A percentile compares a stretch with the other conserved stretches of the same genome.
phyloP scores from a whole-genome alignment of 2,888 invertebrate species.

The Creontiades dilutus region DNA sequence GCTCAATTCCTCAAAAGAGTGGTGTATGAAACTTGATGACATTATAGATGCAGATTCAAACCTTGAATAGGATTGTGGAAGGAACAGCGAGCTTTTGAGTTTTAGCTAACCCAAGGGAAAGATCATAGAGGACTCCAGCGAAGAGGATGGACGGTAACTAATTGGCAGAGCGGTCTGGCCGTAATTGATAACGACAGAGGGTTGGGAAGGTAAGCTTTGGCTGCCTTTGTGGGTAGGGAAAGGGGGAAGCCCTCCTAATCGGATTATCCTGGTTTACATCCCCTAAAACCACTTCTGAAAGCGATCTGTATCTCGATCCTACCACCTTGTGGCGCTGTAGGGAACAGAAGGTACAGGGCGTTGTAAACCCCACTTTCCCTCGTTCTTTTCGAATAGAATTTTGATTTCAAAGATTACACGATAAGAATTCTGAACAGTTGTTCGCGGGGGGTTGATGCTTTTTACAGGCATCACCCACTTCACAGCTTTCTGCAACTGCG shows the following conservation, averaged over 20 bases:
- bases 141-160: conserved; percentile 60
- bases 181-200: conserved; percentile 68
- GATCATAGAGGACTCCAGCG: conserved; percentile 40
- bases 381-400: background rate
- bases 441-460: background rate
- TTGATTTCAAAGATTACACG: conserved; percentile 64
- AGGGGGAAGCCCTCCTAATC: conserved; percentile 55
- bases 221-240: conserved; percentile 57
- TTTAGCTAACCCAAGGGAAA: conserved; percentile 47
- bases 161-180: conserved; percentile 66
- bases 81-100: conserved; percentile 55
- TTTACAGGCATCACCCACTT: background rate
- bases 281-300: conserved; percentile 70
- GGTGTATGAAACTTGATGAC: background rate
- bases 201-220: conserved; percentile 58
- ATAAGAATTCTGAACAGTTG: conserved; percentile 54
- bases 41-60: conserved; percentile 37
- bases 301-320: conserved; percentile 55
- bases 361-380: background rate
- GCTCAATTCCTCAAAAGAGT: too few relatives aligned
- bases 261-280: conserved; percentile 71
- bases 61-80: conserved; percentile 32
- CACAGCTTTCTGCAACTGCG: too few relatives aligned
- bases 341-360: background rate
- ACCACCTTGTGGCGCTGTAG: conserved; percentile 49